Base-by-base conservation (phyloP, 2,113 vertebrate genomes). In the Cromileptes altivelis region DNA sequence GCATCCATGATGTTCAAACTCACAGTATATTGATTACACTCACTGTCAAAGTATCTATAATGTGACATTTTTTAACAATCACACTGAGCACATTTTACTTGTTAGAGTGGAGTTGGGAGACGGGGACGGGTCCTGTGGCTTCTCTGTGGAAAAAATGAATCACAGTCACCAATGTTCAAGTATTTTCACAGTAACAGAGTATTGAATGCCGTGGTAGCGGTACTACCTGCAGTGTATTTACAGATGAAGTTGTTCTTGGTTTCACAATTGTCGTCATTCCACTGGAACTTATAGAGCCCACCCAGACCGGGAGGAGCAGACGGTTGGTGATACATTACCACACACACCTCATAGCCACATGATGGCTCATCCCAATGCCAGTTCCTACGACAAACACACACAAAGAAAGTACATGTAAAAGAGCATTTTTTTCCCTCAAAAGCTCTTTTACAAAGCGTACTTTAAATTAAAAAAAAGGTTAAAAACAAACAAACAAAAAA, bases 191-290 rank as follows among this genome's bases (percentile, higher is more conserved):
- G 3, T 21, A n/a, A 50, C 45, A 21, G 11, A 37, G 37, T 0
- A 14, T 12, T 8, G 1, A 21, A 61, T 10, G 37, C 6, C 1
- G 6, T 40, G 1, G 56, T 23, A 11, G 49, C 6, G 0, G 93
- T 4, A 37, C 33, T 92, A 99, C 98, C 98, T 83, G 94, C 86
- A 2, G 96, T 92, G 67, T 99, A 99, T 90, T 99, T 99, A 96
- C 98, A 99, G 93, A 99, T 98, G 90, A 99, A 99, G 93, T 99
- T 99, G 91, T 99, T 99, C 82, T 96, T 98, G 89, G 97, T 96
- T 92, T 96, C 97, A 79, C 98, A 99, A 4, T 97, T 97, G 94
- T 99, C 98, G 0, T 99, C 98, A 0, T 99, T 99, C 98, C 98
- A 99, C 81, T 97, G 97, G 84, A 98, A 99, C 97, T 96, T 96